Percentiles rank a stretch among this genome's conserved stretches.
Evolutionary conservation across 2,797 vertebrate species (phyloP).

Genomic region (Diglossa cyanea): DNA sequence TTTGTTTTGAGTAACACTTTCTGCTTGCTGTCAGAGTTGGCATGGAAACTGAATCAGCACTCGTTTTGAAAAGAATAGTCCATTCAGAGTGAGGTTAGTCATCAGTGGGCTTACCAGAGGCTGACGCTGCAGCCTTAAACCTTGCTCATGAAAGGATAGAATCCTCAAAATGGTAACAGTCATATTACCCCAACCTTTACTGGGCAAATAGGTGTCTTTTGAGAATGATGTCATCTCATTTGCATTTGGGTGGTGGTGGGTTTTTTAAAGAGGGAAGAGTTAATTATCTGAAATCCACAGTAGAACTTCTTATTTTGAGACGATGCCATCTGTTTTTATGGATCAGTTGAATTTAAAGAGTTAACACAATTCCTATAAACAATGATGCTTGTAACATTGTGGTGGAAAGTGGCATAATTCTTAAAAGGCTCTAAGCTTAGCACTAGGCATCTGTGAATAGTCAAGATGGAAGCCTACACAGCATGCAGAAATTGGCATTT

Average conservation of each 20-base stretch:
- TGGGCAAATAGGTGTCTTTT: neutral
- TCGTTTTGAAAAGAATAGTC: constrained; percentile 1
- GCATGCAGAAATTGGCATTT: neutral
- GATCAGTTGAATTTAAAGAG: neutral
- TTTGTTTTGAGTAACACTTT: constrained; percentile 37
- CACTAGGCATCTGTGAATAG: neutral
- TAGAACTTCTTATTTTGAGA: neutral
- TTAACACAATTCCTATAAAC: neutral
- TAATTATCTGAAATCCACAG: neutral
- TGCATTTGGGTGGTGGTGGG: neutral
- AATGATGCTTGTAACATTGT: neutral
- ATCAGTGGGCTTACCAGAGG: neutral
- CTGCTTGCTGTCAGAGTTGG: constrained; percentile 41
- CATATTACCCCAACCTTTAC: neutral
- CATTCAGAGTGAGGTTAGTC: constrained; percentile 42
- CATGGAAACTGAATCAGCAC: constrained; percentile 58
- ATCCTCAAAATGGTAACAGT: neutral
- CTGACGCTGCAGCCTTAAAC: constrained; percentile 5
- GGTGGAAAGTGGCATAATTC: neutral
- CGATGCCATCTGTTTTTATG: neutral
- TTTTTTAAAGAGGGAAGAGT: neutral
- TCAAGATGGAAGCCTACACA: neutral
- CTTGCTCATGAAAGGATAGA: neutral
- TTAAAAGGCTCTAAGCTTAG: neutral
- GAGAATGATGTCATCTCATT: neutral